These are phyloP conservation scores for Thalassoma bifasciatum DNA, from an alignment of 2,113 vertebrate genomes.

Conservation along the genomic window DNA sequence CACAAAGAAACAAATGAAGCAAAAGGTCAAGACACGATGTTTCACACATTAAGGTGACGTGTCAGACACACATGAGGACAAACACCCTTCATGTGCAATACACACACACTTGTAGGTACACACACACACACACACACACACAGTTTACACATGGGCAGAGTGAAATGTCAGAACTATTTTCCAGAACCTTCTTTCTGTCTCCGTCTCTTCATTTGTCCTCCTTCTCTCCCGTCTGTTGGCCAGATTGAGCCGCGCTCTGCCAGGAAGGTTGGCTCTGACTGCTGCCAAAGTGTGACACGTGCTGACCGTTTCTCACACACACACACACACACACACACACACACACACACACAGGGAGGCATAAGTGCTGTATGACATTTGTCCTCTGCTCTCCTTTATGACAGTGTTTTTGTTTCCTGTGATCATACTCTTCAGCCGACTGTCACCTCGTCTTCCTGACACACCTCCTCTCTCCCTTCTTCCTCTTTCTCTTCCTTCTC, in stretches of 20 bases:
- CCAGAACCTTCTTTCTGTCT: conserved; percentile 24
- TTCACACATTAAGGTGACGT: not conserved
- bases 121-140: not conserved
- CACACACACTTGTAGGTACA: not conserved
- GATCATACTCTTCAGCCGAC: conserved; percentile 29
- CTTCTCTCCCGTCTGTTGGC: conserved; percentile 39
- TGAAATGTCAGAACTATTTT: conserved; percentile 58
- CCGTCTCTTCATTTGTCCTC: conserved; percentile 22
- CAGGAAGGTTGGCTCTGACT: conserved; percentile 49
- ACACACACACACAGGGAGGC: conserved; percentile 5
- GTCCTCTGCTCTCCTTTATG: not conserved
- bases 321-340: not conserved
- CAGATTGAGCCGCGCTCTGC: conserved; percentile 57
- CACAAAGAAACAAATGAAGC: not conserved
- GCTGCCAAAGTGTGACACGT: conserved; percentile 29
- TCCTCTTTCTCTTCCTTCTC: not conserved
- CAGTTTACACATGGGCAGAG: conserved; percentile 20
- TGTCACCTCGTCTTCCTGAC: conserved; percentile 19
- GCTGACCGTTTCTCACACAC: conserved; percentile 15
- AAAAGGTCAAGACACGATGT: too few species aligned
- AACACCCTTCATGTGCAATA: not conserved
- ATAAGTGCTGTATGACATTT: conserved; percentile 12
- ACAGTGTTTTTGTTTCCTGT: conserved; percentile 21
- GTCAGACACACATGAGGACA: not conserved
- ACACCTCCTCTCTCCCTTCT: conserved; percentile 3